These are phyloP conservation scores for Drosophila mulleri DNA, from an alignment of 2,888 invertebrate species.

Conservation along the genomic window DNA sequence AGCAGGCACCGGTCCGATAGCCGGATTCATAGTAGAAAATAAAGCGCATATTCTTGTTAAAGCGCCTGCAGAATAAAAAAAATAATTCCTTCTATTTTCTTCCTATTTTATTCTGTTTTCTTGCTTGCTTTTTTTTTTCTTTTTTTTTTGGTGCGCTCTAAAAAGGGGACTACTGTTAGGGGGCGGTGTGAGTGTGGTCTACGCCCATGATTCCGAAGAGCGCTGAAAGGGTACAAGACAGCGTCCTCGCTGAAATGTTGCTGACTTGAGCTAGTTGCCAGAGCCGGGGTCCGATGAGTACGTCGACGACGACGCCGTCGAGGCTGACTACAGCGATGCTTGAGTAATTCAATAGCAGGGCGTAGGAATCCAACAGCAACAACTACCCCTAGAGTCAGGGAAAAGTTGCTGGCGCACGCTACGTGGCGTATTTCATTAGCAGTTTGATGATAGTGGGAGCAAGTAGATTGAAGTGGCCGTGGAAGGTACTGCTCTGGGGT, in stretches of 20 bases:
- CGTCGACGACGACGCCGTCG: conserved; percentile 23
- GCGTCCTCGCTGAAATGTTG: conserved; percentile 71
- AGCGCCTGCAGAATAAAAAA: conserved; percentile 64
- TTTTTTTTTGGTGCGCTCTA: conserved; percentile 55
- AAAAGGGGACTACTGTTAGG: conserved; percentile 3
- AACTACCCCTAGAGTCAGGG: conserved; percentile 45
- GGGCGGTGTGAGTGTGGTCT: conserved; percentile 13
- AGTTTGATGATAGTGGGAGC: conserved; percentile 57
- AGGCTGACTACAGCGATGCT: conserved; percentile 56
- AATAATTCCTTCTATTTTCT: conserved; percentile 18
- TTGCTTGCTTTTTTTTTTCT: conserved; percentile 14
- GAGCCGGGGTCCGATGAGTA: conserved; percentile 33
- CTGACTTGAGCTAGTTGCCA: conserved; percentile 77
- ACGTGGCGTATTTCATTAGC: conserved; percentile 80
- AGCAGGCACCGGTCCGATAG: conserved; percentile 22
- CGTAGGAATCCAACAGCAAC: conserved; percentile 47
- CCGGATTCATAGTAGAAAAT: conserved; percentile 61
- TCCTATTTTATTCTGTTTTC: conserved; percentile 29
- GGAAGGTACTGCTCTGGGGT: not conserved
- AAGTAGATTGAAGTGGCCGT: conserved; percentile 32
- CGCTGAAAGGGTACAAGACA: conserved; percentile 80
- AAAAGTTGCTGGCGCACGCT: conserved; percentile 73
- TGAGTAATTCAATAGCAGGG: conserved; percentile 75
- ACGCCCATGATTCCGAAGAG: conserved; percentile 35
- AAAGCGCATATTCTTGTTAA: conserved; percentile 75